Evolutionary conservation across 2,797 vertebrate species (phyloP), one percentile per base, ranked within the genome.

Genomic region (Dallia pectoralis): DNA sequence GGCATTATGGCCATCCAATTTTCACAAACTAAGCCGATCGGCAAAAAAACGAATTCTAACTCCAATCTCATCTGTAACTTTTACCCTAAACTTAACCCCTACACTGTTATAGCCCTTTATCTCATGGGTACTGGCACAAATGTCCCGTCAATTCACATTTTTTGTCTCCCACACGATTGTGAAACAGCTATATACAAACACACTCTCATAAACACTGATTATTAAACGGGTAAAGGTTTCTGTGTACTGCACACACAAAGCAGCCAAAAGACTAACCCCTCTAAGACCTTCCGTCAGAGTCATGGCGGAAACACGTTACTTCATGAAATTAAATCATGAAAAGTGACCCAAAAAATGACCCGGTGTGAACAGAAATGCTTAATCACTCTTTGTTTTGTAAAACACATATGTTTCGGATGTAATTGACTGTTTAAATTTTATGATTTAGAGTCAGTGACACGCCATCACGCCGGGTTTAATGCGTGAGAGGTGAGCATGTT

Each of bases 381-480:
- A 70, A 59, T 70, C 51, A 36, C 11, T 71, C 56, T 25, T 36
- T 32, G 48, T 32, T 36, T 51, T 22, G 14, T 62, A 59, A 69
- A 32, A 5, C 51, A 19, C 48, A 40, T 15, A 33, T 22, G 47
- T 36, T 40, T 32, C n/a, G 15, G 30, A n/a, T 22, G 47, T 36
- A 47, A 73, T 36, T 49, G 73, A 49, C 73, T 62, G 9, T 48
- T 69, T 32, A n/a, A 68, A 74, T 68, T n/a, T 9, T 22, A 48
- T 16, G 5, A 25, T 65, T 73, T 67, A n/a, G 48, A 72, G 22
- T 44, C 25, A 19, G 36, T 48, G 61, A 64, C 62, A 65, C 64
- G 33, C 19, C 59, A 59, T 56, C 32, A 67, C 14, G 49, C 8
- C 1, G 51, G 12, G 25, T 44, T n/a, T 72, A 15, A 61, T 30